A percentile compares a stretch with the other conserved stretches of the same genome.
These are phyloP conservation scores for Epinotia bilunana DNA, from an alignment of 2,888 invertebrate species.

Conservation along the genomic window DNA sequence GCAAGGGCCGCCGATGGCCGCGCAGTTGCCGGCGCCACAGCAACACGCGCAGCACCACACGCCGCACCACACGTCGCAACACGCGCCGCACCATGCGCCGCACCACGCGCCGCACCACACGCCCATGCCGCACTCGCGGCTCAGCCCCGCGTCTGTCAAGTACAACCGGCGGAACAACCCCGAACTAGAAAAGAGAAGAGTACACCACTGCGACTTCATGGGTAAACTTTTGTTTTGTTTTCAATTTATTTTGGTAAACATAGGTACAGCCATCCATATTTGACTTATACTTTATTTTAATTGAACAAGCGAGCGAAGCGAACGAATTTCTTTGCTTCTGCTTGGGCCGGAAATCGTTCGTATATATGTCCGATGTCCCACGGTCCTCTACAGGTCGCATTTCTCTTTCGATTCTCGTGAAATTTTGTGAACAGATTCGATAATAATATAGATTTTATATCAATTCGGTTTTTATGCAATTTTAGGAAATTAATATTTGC, in stretches of 20 bases:
- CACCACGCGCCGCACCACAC: conserved; percentile 48
- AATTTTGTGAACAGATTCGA: no score
- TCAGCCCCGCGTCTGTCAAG: conserved; percentile 82
- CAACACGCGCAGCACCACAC: conserved; percentile 47
- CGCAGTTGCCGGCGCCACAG: conserved; percentile 53
- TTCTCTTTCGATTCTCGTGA: no score
- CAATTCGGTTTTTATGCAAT: no score
- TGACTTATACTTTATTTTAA: neutral
- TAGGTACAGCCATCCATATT: neutral
- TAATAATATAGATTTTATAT: no score
- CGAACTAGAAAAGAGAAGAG: conserved; percentile 96
- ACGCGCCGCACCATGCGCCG: conserved; percentile 46
- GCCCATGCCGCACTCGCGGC: conserved; percentile 66
- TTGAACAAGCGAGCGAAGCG: no score
- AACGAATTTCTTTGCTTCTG: no score
- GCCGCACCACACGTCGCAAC: conserved; percentile 50
- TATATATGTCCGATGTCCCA: no score
- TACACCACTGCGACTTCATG: conserved; percentile 98
- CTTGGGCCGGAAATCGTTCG: no score
- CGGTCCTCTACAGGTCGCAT: no score
- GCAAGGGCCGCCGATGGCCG: conserved; percentile 62
- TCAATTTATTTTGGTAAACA: no score
- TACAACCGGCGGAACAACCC: conserved; percentile 98
- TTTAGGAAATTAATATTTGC: no score
- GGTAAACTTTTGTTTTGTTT: conserved; percentile 80